Conservation (phyloP, 2,888 invertebrate genomes). For the Meiosimyza decipiens region DNA sequence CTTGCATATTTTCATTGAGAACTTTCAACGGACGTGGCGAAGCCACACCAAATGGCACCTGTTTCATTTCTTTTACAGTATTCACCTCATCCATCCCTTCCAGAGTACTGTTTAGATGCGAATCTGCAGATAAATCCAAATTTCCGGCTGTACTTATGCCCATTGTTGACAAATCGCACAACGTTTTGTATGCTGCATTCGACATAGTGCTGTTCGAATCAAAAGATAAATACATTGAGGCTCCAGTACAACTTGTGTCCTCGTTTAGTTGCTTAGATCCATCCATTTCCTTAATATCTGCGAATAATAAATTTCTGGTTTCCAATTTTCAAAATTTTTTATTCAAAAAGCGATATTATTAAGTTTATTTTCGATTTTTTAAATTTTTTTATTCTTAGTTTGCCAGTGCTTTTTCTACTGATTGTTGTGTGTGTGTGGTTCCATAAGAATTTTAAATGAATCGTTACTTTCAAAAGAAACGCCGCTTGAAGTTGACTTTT, state of each 20-base stretch:
- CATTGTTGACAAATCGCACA: slow-evolving; percentile 27
- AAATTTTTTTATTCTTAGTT: too few relatives aligned
- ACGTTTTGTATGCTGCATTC: slow-evolving; percentile 44
- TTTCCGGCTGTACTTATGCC: slow-evolving; percentile 43
- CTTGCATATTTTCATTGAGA: slow-evolving; percentile 53
- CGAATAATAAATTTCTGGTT: neutral
- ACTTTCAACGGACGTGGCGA: slow-evolving; percentile 48
- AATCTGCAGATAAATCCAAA: slow-evolving; percentile 35
- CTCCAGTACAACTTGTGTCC: slow-evolving; percentile 37
- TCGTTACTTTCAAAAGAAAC: too few relatives aligned
- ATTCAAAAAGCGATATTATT: too few relatives aligned
- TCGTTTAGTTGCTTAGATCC: slow-evolving; percentile 43
- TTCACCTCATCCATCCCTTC: slow-evolving; percentile 45
- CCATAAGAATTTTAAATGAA: too few relatives aligned
- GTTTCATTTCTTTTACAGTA: slow-evolving; percentile 39
- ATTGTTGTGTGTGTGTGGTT: too few relatives aligned
- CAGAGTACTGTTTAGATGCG: slow-evolving; percentile 47
- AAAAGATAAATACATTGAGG: slow-evolving; percentile 58
- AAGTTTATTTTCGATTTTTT: too few relatives aligned
- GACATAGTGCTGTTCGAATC: slow-evolving; percentile 57
- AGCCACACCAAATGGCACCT: slow-evolving; percentile 10
- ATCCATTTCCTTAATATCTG: slow-evolving; percentile 45
- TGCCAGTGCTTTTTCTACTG: too few relatives aligned
- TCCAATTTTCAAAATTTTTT: neutral
- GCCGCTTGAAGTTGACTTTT: too few relatives aligned